phyloP scores from a whole-genome alignment of 2,113 vertebrate species.

The Turdus rufiventris region DNA sequence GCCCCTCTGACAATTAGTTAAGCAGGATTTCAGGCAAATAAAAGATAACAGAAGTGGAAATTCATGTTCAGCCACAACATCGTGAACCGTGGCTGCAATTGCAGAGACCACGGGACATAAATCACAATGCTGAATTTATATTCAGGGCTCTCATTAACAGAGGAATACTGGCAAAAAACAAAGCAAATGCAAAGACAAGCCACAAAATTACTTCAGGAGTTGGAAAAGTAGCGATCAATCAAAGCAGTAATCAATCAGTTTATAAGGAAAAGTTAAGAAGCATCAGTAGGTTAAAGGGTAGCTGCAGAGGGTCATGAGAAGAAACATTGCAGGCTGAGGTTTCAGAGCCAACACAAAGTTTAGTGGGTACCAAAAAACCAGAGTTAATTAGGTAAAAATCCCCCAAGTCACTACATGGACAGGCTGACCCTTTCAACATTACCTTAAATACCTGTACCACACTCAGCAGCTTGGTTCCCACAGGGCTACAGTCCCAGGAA shows the following conservation, averaged over 20 bases:
- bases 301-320: neutral
- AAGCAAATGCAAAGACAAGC: neutral
- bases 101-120: neutral
- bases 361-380: neutral
- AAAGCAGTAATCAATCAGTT: neutral
- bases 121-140: accelerated
- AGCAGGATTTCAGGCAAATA: neutral
- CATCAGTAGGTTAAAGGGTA: neutral
- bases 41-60: neutral
- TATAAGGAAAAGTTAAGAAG: neutral
- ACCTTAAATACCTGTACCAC: neutral
- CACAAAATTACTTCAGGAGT: neutral
- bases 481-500: neutral
- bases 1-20: neutral
- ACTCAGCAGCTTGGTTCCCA: neutral
- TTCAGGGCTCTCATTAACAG: neutral
- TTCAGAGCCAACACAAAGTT: neutral
- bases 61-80: neutral
- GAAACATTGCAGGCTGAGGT: neutral
- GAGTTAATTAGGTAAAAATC: neutral
- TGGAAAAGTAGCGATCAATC: neutral
- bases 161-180: neutral
- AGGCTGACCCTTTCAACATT: neutral
- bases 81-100: neutral
- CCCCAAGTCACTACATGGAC: neutral